Evolutionary conservation across 2,888 invertebrate species (phyloP), one percentile per base, ranked within the genome.

Genomic region (Andricus curvator): DNA sequence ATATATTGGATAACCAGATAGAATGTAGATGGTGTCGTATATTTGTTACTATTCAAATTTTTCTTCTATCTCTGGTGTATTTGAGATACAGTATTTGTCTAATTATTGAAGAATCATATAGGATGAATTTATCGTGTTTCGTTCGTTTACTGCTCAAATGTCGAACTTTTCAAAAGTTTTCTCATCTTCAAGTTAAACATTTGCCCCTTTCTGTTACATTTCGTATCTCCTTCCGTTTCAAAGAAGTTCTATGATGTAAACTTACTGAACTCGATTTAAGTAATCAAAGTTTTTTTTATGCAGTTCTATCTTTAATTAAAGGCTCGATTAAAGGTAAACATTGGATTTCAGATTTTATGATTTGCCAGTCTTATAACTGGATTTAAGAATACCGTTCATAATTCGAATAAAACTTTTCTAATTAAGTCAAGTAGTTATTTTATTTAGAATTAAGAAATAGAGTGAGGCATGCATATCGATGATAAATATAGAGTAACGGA

Each of bases 401-500:
- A 48, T 48, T 48, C 17, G 17, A 48, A 48, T 15, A 17, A 17
- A 48, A 48, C 48, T 48, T 44, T 44, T 48, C 15, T 48, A 48
- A 48, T 48, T 15, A 48, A 48, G 48, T 48, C 48, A 15, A 48
- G 17, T 48, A 48, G 48, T 51, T 51, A 13, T 51, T 51, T 51
- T 51, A 20, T 20, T 20, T 51, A 25, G 60, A 11, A 11, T 22
- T 4, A 25, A 9, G 13, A 25, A 62, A 25, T 62, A 22, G 25
- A 62, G 56, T 56, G 0, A n/a, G n/a, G 11, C n/a, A n/a, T 56
- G 56, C 4, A 56, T 56, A 56, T 56, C n/a, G n/a, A 11, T 56
- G 9, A 56, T n/a, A 56, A 62, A 25, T 62, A 6, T 56, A 74
- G 33, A 56, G 13, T 74, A 74, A 51, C n/a, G 13, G n/a, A 74